These are phyloP conservation scores for Drosophila pseudoananassae DNA, from an alignment of 1,140 invertebrate genomes.

Conservation along the genomic window DNA sequence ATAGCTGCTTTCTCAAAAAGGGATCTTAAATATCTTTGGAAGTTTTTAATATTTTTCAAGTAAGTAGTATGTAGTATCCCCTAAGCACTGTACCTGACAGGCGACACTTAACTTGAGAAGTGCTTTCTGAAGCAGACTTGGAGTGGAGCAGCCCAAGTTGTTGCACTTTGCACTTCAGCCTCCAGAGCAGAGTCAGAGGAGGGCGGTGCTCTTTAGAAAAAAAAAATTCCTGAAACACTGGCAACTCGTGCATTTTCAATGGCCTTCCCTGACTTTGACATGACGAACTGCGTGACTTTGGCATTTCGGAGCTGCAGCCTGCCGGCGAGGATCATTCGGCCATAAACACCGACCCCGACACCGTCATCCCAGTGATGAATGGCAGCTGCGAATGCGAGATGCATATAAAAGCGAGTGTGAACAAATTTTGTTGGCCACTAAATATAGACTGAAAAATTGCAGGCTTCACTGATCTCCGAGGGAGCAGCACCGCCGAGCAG, in stretches of 20 bases:
- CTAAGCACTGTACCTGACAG: constrained; percentile 46
- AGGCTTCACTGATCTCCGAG: constrained; percentile 40
- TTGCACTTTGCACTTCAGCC: constrained; percentile 80
- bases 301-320: constrained; percentile 50
- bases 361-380: constrained; percentile 55
- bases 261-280: constrained; percentile 64
- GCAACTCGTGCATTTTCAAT: constrained; percentile 35
- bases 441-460: constrained; percentile 53
- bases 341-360: constrained; percentile 38
- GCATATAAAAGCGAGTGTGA: constrained; percentile 65
- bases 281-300: constrained; percentile 71
- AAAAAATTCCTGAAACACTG: not conserved
- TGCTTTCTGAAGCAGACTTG: not conserved
- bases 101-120: constrained; percentile 62
- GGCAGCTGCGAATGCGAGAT: constrained; percentile 57
- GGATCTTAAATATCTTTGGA: no score
- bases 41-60: not conserved
- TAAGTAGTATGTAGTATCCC: not conserved
- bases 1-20: no score
- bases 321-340: constrained; percentile 38
- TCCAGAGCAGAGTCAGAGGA: constrained; percentile 4
- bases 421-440: constrained; percentile 48
- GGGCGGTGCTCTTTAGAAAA: constrained; percentile 10
- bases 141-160: constrained; percentile 46
- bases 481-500: not conserved